phyloP scores from a whole-genome alignment of 2,113 vertebrate genomes.

The Pao palembangensis region DNA sequence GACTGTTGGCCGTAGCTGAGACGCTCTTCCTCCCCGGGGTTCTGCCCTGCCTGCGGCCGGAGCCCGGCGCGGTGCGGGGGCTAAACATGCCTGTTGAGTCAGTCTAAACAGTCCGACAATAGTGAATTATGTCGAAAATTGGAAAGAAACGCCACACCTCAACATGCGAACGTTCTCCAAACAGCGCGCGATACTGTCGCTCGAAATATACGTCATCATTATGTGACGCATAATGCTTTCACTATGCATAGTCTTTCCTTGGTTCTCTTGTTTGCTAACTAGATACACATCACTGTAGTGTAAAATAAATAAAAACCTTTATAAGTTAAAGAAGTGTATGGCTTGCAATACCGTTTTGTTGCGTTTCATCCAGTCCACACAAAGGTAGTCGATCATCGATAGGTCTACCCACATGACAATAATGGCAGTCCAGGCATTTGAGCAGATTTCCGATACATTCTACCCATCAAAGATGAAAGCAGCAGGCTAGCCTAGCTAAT shows the following conservation, averaged over 20 bases:
- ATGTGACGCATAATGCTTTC: background rate
- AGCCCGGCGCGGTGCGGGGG: slow-evolving; percentile 59
- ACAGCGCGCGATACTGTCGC: slow-evolving; percentile 60
- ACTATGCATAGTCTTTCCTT: too few relatives aligned
- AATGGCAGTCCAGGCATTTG: background rate
- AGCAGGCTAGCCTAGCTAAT: background rate
- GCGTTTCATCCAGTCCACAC: too few relatives aligned
- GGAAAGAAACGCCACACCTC: background rate
- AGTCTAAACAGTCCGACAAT: background rate
- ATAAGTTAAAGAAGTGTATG: too few relatives aligned
- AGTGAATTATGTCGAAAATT: background rate
- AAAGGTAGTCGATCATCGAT: too few relatives aligned
- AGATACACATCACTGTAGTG: too few relatives aligned
- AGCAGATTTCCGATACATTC: slow-evolving; percentile 17
- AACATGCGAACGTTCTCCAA: background rate
- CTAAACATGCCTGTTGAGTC: slow-evolving; percentile 65
- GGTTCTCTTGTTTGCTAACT: too few relatives aligned
- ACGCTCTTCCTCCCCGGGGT: slow-evolving; percentile 63
- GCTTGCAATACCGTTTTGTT: too few relatives aligned
- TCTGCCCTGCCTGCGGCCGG: slow-evolving; percentile 64
- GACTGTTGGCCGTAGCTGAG: slow-evolving; percentile 40
- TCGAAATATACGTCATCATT: slow-evolving; percentile 46
- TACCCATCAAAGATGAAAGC: slow-evolving; percentile 11
- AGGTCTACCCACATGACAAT: too few relatives aligned
- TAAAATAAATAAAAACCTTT: too few relatives aligned